Evolutionary conservation across 64 coral and sea anemone genomes (phyloP).

Genomic region (Pocillopora damicornis): DNA sequence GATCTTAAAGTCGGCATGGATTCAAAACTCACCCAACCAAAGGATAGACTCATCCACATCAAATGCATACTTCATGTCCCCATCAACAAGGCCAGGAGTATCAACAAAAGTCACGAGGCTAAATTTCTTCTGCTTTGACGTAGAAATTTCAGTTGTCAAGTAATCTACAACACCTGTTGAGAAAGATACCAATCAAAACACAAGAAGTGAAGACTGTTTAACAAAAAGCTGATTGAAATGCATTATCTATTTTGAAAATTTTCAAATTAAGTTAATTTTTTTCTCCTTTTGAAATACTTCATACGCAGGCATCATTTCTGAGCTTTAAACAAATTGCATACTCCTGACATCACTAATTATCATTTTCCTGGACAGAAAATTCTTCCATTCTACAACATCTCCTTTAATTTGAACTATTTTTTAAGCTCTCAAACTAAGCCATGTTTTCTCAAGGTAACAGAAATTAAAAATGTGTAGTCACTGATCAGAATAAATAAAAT

Average conservation of each 20-base stretch:
- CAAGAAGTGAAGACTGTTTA: not conserved
- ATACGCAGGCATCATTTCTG: too few relatives aligned
- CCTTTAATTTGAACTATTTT: too few relatives aligned
- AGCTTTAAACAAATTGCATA: too few relatives aligned
- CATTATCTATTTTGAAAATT: not conserved
- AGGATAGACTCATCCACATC: conserved; percentile 90
- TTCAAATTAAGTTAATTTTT: too few relatives aligned
- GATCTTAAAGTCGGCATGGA: not conserved
- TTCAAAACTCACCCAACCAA: conserved; percentile 72
- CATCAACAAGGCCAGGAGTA: conserved; percentile 97
- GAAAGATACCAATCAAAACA: not conserved
- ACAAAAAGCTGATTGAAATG: not conserved
- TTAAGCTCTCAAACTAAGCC: too few relatives aligned
- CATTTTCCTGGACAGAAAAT: too few relatives aligned
- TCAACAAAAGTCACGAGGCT: conserved; percentile 93
- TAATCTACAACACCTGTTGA: conserved; percentile 91
- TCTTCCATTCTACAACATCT: too few relatives aligned
- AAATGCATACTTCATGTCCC: conserved; percentile 99
- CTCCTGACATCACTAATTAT: too few relatives aligned
- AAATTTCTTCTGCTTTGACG: conserved; percentile 99
- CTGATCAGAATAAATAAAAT: too few relatives aligned
- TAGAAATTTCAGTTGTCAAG: conserved; percentile 95
- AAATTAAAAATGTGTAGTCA: too few relatives aligned
- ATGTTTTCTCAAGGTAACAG: not conserved
- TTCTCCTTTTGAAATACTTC: too few relatives aligned